Evolutionary conservation across 1,140 invertebrate genomes (phyloP).

Genomic region (Diachasmimorpha longicaudata): DNA sequence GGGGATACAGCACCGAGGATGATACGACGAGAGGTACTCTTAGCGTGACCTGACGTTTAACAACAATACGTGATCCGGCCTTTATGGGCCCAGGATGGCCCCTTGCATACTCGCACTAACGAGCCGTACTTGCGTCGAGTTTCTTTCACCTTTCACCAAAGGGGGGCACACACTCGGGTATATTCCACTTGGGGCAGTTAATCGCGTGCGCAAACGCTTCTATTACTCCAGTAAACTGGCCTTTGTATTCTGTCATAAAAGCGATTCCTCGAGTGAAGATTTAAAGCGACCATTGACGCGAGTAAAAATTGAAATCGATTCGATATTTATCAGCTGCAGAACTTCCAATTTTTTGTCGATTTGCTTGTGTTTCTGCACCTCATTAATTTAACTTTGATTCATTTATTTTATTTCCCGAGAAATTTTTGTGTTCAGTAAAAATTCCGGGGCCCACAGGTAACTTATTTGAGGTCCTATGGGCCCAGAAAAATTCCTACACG

Average conservation of each 20-base stretch:
- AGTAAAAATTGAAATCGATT: no score
- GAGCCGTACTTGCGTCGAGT: slow-evolving; percentile 33
- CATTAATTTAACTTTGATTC: no score
- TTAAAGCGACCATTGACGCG: no score
- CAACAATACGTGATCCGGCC: slow-evolving; percentile 41
- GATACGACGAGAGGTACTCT: slow-evolving; percentile 20
- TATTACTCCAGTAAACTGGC: not conserved
- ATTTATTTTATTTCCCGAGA: no score
- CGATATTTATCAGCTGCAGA: no score
- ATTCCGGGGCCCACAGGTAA: no score
- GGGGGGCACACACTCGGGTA: not conserved
- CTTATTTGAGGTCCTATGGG: no score
- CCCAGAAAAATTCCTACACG: no score
- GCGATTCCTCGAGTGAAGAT: no score
- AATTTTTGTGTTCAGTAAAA: no score
- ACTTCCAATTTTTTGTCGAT: no score
- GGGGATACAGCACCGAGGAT: not conserved
- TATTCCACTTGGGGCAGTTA: not conserved
- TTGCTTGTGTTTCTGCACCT: no score
- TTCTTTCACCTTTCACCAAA: slow-evolving; percentile 27
- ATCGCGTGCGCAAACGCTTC: not conserved
- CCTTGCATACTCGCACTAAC: slow-evolving; percentile 33
- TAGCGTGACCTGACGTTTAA: slow-evolving; percentile 33
- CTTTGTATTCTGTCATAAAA: slow-evolving; percentile 35
- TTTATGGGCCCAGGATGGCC: slow-evolving; percentile 29